Evolutionary conservation across 2,888 invertebrate species (phyloP).

Genomic region (Sarcophaga carnaria): DNA sequence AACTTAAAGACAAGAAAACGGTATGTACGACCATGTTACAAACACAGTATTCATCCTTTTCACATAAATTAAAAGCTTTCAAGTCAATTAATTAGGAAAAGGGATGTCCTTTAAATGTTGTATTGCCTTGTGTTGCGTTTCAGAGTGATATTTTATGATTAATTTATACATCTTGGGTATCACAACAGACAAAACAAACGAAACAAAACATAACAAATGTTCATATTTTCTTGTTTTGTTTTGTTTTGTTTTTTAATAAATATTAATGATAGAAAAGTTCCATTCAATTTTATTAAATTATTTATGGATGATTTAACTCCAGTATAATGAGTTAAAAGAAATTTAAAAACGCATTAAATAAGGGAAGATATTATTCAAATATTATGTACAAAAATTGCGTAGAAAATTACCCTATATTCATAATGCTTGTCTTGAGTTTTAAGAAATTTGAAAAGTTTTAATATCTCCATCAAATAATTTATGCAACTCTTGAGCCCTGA

Average conservation of each 20-base stretch:
- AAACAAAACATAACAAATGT: no score
- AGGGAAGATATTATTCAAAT: no score
- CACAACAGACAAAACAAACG: not conserved
- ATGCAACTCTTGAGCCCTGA: no score
- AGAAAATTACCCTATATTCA: no score
- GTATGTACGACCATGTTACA: conserved; percentile 19
- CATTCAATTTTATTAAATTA: not conserved
- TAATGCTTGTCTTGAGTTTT: no score
- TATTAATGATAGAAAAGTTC: conserved; percentile 45
- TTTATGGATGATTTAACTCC: not conserved
- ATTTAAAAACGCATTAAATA: not conserved
- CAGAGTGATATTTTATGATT: conserved; percentile 26
- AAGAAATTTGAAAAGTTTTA: no score
- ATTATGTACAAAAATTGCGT: no score
- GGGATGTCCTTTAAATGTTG: not conserved
- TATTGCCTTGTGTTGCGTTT: not conserved
- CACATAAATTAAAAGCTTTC: conserved; percentile 4
- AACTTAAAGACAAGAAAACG: conserved; percentile 16
- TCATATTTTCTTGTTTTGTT: no score
- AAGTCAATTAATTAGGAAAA: not conserved
- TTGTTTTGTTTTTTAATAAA: conserved; percentile 25
- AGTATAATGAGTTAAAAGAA: not conserved
- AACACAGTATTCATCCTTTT: not conserved
- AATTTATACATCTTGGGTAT: conserved; percentile 36
- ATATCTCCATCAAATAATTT: no score